phyloP scores from a whole-genome alignment of 1,140 invertebrate species.

The Aphis gossypii region DNA sequence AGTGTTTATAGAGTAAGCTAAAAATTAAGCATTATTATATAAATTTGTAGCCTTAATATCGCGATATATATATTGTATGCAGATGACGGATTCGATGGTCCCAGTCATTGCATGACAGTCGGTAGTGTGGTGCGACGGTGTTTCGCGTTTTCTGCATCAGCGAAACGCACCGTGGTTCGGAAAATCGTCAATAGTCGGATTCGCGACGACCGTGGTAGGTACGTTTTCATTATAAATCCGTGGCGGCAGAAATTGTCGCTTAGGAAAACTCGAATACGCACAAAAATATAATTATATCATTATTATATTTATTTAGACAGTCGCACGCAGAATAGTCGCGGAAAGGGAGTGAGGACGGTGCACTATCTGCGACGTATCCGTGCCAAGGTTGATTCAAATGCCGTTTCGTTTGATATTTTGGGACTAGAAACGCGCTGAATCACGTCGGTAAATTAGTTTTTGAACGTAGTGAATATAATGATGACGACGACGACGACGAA shows the following conservation, averaged over 20 bases:
- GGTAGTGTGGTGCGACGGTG: background rate
- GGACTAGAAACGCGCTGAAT: slow-evolving; percentile 48
- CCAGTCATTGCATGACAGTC: background rate
- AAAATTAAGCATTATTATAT: too few species aligned
- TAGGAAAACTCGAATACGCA: too few species aligned
- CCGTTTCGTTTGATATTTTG: background rate
- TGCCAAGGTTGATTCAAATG: slow-evolving; percentile 55
- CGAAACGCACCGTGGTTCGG: too few species aligned
- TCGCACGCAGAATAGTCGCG: too few species aligned
- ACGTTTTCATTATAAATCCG: too few species aligned
- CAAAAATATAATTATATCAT: background rate
- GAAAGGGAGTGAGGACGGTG: background rate
- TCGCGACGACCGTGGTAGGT: too few species aligned
- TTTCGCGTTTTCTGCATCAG: too few species aligned
- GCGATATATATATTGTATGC: too few species aligned
- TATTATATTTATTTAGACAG: background rate
- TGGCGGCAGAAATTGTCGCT: too few species aligned
- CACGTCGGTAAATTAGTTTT: slow-evolving; percentile 57
- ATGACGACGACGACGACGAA: slow-evolving; percentile 15
- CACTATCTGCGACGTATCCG: background rate
- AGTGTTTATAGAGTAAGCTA: too few species aligned
- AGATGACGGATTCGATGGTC: background rate
- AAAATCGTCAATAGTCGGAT: background rate
- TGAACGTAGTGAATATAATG: slow-evolving; percentile 39
- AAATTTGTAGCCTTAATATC: too few species aligned